Percentiles rank a stretch among this genome's conserved stretches.
Conservation (phyloP, 2,113 vertebrate genomes). For the Progne subis region DNA sequence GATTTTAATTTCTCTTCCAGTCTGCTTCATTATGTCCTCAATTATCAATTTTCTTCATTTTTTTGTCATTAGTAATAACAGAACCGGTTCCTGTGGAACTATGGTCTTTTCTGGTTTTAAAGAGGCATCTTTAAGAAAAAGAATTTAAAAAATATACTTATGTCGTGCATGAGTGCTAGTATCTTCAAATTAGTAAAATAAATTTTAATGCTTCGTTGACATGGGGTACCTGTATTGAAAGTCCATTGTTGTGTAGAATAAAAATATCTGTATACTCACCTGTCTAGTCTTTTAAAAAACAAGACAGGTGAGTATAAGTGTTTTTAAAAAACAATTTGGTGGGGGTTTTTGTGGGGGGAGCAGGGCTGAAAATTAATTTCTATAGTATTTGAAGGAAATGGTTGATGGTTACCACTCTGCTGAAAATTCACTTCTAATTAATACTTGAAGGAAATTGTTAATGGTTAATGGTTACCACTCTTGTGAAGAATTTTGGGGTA, state of each 20-base stretch:
- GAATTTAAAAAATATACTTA: not conserved
- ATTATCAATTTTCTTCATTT: not conserved
- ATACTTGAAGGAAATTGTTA: not conserved
- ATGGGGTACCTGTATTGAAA: not conserved
- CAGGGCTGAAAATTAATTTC: not conserved
- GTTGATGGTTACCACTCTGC: not conserved
- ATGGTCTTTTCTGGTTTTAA: not conserved
- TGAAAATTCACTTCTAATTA: not conserved
- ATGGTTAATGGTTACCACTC: not conserved
- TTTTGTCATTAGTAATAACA: not conserved
- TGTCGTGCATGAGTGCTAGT: not conserved
- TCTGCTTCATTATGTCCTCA: not conserved
- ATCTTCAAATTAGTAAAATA: not conserved
- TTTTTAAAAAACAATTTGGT: no score
- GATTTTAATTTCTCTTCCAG: not conserved
- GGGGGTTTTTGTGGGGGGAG: no score
- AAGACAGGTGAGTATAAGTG: no score
- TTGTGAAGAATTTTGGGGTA: not conserved
- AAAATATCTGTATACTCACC: not conserved
- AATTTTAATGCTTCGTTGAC: not conserved
- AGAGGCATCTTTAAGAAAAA: not conserved
- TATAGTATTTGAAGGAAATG: not conserved
- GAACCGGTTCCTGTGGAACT: not conserved
- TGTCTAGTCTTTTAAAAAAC: not conserved
- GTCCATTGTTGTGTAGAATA: not conserved